Evolutionary conservation across 2,888 invertebrate genomes (phyloP), one percentile per base, ranked within the genome.

Genomic region (Lithophane socia): DNA sequence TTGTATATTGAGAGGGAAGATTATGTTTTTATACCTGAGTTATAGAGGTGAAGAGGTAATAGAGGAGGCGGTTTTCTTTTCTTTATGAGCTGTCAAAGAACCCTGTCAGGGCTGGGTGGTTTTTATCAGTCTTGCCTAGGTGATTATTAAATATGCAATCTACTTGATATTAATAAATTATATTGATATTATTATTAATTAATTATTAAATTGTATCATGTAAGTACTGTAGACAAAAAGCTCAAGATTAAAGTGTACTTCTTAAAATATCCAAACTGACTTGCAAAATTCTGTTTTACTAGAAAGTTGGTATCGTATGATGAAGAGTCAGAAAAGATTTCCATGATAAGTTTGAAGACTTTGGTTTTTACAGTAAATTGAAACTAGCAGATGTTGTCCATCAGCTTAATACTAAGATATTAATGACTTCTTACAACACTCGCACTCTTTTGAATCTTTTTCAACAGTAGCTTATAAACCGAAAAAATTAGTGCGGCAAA

Each of bases 21-120:
- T 82, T 71, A 82, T 78, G 70, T 74, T 78, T 82, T 82, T 64
- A 74, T 71, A 68, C 78, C 64, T 71, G 64, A 79, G 18, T 68
- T 79, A 82, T 49, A 37, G 29, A n/a, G 21, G 58, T 29, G 64
- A 21, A 24, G 18, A 12, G 9, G 42, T 49, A 52, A n/a, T 47
- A 16, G 12, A 47, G 52, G 9, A 9, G 18, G 24, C 29, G 13
- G 54, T 10, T 24, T 44, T 61, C 16, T 70, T 69, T 69, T 56
- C 37, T 73, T 67, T 73, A 78, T 67, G 56, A 21, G 10, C 7
- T 56, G 13, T 18, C 16, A 49, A 61, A 44, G 16, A 60, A 49
- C 1, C 7, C 7, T 13, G 18, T 12, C 8, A 4, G 13, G 49
- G 24, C 24, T 18, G 47, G 10, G 10, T 0, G 12, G 12, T 12